phyloP scores from a whole-genome alignment of 2,797 vertebrate genomes.

The Alauda arvensis region DNA sequence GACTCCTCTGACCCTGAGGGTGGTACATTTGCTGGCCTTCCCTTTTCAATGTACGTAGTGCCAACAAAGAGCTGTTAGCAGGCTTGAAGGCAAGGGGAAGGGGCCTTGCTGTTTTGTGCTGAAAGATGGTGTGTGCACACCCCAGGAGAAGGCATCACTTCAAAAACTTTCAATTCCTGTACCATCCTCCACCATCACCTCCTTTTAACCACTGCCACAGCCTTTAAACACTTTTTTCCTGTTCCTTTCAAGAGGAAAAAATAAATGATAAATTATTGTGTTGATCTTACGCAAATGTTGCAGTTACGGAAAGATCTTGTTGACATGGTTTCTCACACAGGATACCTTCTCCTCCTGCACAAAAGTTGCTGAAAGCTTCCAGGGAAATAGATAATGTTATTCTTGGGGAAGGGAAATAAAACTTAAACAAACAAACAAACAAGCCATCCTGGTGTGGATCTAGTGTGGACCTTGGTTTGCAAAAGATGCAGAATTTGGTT shows the following conservation, averaged over 20 bases:
- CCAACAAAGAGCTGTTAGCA: neutral
- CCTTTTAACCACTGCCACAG: neutral
- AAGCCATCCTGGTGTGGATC: neutral
- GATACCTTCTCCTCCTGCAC: neutral
- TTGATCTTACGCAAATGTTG: neutral
- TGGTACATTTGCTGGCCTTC: neutral
- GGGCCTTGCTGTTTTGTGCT: neutral
- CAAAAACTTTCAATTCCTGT: neutral
- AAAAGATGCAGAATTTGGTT: neutral
- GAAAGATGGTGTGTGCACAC: neutral
- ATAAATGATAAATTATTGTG: slow-evolving; percentile 28
- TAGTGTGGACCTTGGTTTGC: neutral
- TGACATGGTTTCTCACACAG: neutral
- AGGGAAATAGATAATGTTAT: neutral
- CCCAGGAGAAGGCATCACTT: neutral
- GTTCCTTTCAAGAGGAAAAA: slow-evolving; percentile 41
- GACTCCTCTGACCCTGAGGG: neutral
- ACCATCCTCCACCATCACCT: neutral
- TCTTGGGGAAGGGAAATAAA: neutral
- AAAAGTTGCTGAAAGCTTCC: neutral
- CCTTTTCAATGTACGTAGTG: neutral
- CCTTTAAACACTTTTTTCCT: slow-evolving; percentile 45
- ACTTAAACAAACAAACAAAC: neutral
- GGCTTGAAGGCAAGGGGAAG: neutral
- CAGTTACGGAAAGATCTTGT: slow-evolving; percentile 11